These are phyloP conservation scores for Drosophila mayaguana DNA, from an alignment of 2,888 invertebrate genomes.

Conservation along the genomic window DNA sequence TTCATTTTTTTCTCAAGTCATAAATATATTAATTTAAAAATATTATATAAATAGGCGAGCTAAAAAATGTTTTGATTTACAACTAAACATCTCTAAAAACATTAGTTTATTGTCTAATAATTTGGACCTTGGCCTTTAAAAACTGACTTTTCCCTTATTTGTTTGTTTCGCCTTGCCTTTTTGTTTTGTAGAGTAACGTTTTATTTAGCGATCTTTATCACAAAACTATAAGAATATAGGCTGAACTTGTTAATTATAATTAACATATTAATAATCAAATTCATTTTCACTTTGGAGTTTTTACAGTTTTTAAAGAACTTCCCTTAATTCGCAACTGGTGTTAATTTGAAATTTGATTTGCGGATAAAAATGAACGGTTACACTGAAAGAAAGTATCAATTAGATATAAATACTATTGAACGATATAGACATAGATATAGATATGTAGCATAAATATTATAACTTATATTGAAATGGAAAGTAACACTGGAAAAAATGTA, in stretches of 20 bases:
- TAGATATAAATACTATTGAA: not conserved
- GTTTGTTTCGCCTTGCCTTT: not conserved
- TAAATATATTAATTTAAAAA: too few species aligned
- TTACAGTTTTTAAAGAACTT: too few species aligned
- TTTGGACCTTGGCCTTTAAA: not conserved
- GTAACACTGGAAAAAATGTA: conserved; percentile 17
- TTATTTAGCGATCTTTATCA: not conserved
- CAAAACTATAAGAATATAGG: not conserved
- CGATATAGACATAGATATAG: too few species aligned
- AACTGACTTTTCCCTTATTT: not conserved
- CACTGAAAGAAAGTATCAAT: not conserved
- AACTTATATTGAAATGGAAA: not conserved
- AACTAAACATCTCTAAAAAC: not conserved
- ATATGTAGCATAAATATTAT: too few species aligned
- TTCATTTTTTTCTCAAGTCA: too few species aligned
- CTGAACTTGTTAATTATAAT: conserved; percentile 1
- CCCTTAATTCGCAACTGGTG: conserved; percentile 10
- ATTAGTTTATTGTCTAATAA: not conserved
- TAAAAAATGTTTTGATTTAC: too few species aligned
- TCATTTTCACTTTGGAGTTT: not conserved
- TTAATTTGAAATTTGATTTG: not conserved
- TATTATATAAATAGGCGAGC: too few species aligned
- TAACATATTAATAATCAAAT: not conserved
- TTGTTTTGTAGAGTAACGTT: not conserved
- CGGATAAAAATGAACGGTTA: conserved; percentile 17